These are phyloP conservation scores for Odobenus rosmarus DNA, from an alignment of 2,113 vertebrate species.

Conservation along the genomic window DNA sequence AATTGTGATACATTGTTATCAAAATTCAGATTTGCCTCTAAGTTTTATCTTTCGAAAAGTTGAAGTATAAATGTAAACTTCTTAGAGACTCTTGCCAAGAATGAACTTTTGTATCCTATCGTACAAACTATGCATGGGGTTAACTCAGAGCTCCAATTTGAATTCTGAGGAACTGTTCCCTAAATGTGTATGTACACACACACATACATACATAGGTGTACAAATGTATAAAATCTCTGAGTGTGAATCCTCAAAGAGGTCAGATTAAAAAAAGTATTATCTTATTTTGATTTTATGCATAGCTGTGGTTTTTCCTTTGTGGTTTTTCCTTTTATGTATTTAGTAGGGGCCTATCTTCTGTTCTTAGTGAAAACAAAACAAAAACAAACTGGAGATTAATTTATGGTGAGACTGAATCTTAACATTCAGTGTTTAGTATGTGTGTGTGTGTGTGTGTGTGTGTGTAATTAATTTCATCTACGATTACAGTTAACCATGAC, in stretches of 20 bases:
- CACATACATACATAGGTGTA: constrained; percentile 43
- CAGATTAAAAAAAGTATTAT: constrained; percentile 55
- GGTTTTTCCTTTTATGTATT: neutral
- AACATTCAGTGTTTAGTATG: neutral
- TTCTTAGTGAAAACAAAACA: constrained; percentile 48
- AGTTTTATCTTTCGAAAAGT: neutral
- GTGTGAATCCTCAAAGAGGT: constrained; percentile 68
- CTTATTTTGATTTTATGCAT: neutral
- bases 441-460: neutral
- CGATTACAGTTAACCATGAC: neutral
- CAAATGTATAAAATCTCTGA: constrained; percentile 60
- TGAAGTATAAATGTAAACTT: neutral
- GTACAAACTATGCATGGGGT: neutral
- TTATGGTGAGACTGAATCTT: neutral
- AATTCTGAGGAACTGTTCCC: neutral
- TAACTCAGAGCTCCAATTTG: neutral
- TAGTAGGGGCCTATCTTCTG: neutral
- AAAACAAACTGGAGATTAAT: neutral
- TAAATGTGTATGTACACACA: constrained; percentile 18
- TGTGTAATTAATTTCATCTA: neutral
- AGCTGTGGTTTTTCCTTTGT: neutral
- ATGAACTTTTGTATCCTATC: neutral
- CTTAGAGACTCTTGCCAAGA: neutral
- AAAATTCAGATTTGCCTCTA: neutral
- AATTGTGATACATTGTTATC: neutral